A percentile compares a stretch with the other conserved stretches of the same genome.
These are phyloP conservation scores for Ectropis grisescens DNA, from an alignment of 1,140 invertebrate species.

Conservation along the genomic window DNA sequence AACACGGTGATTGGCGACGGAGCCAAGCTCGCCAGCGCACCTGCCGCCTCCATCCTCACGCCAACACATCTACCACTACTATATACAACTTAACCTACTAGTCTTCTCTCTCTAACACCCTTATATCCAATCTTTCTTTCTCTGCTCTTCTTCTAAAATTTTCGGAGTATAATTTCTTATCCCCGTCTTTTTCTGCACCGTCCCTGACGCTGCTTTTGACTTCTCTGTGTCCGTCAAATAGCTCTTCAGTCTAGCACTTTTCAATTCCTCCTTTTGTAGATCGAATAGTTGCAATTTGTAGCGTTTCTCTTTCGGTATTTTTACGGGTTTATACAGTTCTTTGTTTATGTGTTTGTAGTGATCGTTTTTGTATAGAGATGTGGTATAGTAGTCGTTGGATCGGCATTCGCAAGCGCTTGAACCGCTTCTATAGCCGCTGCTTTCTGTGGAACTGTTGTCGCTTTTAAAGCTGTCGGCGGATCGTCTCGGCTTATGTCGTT, in stretches of 20 bases:
- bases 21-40: conserved; percentile 59
- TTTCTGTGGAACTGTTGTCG: conserved; percentile 51
- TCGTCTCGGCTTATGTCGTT: conserved; percentile 37
- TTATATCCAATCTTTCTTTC: conserved; percentile 53
- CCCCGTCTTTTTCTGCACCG: conserved; percentile 65
- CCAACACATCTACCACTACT: conserved; percentile 52
- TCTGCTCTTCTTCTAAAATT: conserved; percentile 67
- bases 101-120: conserved; percentile 49
- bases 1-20: conserved; percentile 71
- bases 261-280: conserved; percentile 67
- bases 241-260: conserved; percentile 73
- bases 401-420: conserved; percentile 47
- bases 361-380: conserved; percentile 66
- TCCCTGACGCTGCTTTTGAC: conserved; percentile 34
- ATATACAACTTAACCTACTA: conserved; percentile 57
- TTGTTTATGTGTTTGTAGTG: conserved; percentile 66
- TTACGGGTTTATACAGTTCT: conserved; percentile 66
- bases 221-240: conserved; percentile 72
- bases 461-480: conserved; percentile 57
- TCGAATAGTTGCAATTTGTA: conserved; percentile 54
- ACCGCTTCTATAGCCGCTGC: conserved; percentile 57
- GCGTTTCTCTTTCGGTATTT: conserved; percentile 65
- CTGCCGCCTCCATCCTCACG: conserved; percentile 57
- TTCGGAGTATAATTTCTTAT: conserved; percentile 78
- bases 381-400: conserved; percentile 51